A percentile compares a stretch with the other conserved stretches of the same genome.
Evolutionary conservation across 2,113 vertebrate genomes (phyloP).

Genomic region (Labeo rohita): DNA sequence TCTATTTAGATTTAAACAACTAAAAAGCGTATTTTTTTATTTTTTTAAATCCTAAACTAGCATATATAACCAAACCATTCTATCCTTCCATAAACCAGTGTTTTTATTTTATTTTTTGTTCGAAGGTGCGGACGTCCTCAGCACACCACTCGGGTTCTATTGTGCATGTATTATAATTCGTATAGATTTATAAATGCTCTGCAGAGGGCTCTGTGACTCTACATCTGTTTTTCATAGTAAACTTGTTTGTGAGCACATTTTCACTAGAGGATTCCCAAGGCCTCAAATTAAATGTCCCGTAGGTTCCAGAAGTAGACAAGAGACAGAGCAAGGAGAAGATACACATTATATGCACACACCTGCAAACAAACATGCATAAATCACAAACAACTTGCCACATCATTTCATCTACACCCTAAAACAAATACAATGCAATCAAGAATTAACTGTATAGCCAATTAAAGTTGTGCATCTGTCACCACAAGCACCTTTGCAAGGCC

Average conservation of each 20-base stretch:
- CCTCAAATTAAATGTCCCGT: slow-evolving; percentile 55
- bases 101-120: neutral
- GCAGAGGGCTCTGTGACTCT: slow-evolving; percentile 64
- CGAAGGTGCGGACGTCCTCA: neutral
- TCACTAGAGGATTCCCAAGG: slow-evolving; percentile 58
- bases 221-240: slow-evolving; percentile 41
- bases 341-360: slow-evolving; percentile 19
- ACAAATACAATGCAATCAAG: slow-evolving; percentile 11
- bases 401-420: neutral
- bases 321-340: slow-evolving; percentile 15
- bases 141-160: neutral
- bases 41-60: neutral
- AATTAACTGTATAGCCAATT: neutral
- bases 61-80: neutral
- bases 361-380: slow-evolving; percentile 38
- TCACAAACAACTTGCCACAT: neutral
- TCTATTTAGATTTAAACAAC: too few species aligned
- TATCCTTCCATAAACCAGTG: neutral
- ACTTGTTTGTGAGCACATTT: slow-evolving; percentile 50
- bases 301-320: slow-evolving; percentile 42
- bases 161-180: neutral
- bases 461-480: neutral
- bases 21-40: neutral
- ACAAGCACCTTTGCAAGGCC: neutral
- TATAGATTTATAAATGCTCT: slow-evolving; percentile 64